Evolutionary conservation across 2,888 invertebrate species (phyloP).

Genomic region (Unio pictorum): DNA sequence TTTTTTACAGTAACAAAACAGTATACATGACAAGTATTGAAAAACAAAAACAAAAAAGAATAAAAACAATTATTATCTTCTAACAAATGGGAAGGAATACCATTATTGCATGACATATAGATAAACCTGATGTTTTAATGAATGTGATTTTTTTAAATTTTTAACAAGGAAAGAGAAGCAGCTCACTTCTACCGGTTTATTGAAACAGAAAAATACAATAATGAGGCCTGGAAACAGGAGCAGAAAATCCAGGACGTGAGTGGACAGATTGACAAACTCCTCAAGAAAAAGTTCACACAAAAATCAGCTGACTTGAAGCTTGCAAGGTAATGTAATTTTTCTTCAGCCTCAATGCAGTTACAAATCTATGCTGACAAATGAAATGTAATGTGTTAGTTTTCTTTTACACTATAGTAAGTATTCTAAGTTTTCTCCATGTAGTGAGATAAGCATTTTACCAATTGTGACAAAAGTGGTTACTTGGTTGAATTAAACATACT

Average conservation of each 20-base stretch:
- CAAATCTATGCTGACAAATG: not conserved
- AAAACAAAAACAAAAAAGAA: too few species aligned
- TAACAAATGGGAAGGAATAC: too few species aligned
- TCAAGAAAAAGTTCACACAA: constrained; percentile 38
- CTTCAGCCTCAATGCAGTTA: not conserved
- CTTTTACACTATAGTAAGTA: too few species aligned
- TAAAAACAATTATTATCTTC: too few species aligned
- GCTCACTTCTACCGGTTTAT: constrained; percentile 51
- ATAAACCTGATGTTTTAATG: too few species aligned
- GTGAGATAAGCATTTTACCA: too few species aligned
- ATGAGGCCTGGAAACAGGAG: constrained; percentile 44
- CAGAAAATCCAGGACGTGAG: constrained; percentile 42
- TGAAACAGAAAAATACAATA: constrained; percentile 52
- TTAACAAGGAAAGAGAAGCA: constrained; percentile 47
- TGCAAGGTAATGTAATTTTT: constrained; percentile 37
- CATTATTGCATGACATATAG: too few species aligned
- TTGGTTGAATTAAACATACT: too few species aligned
- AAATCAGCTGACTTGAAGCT: constrained; percentile 46
- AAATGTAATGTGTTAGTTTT: not conserved
- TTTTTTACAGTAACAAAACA: too few species aligned
- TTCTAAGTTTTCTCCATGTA: too few species aligned
- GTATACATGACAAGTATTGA: too few species aligned
- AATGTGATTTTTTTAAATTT: not conserved
- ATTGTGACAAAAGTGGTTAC: too few species aligned
- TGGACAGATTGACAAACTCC: constrained; percentile 36